Base-by-base conservation (phyloP, 2,888 invertebrate species). In the Parasteatoda lunata region DNA sequence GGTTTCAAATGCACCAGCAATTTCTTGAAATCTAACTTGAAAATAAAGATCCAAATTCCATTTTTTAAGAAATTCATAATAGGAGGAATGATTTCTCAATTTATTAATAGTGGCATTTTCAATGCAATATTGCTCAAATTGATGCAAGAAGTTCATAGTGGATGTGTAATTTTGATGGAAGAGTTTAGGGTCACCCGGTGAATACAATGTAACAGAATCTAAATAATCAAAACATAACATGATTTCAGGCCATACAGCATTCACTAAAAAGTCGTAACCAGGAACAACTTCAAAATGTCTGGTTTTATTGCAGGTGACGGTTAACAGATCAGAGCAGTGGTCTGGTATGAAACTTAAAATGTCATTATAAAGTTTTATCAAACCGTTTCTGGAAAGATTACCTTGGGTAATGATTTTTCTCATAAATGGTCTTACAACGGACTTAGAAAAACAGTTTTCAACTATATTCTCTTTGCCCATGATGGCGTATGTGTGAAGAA, bases 41-140 rank as follows among this genome's bases (percentile, higher is more conserved):
- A 97, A 98, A 92, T 98, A 98, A n/a, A 98, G 97, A 11, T 97
- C 96, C 77, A 98, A 93, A 92, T 98, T 98, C 96, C 98, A 98
- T 90, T 96, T 95, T 89, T 95, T 94, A 90, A 96, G 94, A 91
- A 97, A 97, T 89, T 94, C 95, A 90, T 94, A 94, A 91, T 96
- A 97, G 89, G 95, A 95, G 2, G 94, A 92, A 91, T 96, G 95
- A 79, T 93, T 92, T 89, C 94, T 93, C 80, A 97, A 93, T 48
- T 94, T 91, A 88, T 93, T 93, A 0, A 94, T 93, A 89, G 94
- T 93, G 73, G 94, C 94, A 83, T 94, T 92, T 77, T 92, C 93
- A 59, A 93, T 92, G 90, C 95, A 95, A 89, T 94, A 93, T 51
- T 93, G 93, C 91, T 96, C 95, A 89, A 97, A 94, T 90, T 94